These are phyloP conservation scores for Hypsibius dujardini DNA, from an alignment of 1,140 invertebrate species.

Conservation along the genomic window DNA sequence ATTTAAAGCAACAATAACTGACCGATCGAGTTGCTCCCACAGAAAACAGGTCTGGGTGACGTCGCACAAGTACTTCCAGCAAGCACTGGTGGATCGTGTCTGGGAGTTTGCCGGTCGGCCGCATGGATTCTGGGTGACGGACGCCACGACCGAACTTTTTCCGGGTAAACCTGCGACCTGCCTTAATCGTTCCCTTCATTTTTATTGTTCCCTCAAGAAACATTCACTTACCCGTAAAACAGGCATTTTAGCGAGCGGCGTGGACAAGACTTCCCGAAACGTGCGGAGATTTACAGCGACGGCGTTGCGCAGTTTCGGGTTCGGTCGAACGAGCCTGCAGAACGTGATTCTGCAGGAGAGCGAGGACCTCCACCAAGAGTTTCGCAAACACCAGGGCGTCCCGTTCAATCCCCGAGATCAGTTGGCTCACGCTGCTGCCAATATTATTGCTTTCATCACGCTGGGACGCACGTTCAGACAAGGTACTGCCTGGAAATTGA, in stretches of 20 bases:
- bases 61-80: too few species aligned
- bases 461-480: not conserved
- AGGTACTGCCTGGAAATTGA: not conserved
- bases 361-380: not conserved
- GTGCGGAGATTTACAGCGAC: not conserved
- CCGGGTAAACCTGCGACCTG: too few species aligned
- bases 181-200: too few species aligned
- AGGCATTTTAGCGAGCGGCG: slow-evolving; percentile 11
- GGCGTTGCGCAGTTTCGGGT: not conserved
- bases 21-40: too few species aligned
- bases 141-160: too few species aligned
- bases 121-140: too few species aligned
- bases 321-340: not conserved
- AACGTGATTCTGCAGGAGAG: not conserved
- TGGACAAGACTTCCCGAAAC: not conserved
- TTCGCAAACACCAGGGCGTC: not conserved
- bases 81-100: too few species aligned
- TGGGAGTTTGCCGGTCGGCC: too few species aligned
- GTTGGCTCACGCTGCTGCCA: not conserved
- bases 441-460: not conserved
- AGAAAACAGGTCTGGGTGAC: too few species aligned
- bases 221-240: too few species aligned
- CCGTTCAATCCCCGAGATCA: not conserved
- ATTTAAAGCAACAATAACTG: too few species aligned
- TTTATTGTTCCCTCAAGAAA: too few species aligned